A percentile compares a stretch with the other conserved stretches of the same genome.
Conservation (phyloP, 2,113 vertebrate genomes). For the Ondatra zibethicus region DNA sequence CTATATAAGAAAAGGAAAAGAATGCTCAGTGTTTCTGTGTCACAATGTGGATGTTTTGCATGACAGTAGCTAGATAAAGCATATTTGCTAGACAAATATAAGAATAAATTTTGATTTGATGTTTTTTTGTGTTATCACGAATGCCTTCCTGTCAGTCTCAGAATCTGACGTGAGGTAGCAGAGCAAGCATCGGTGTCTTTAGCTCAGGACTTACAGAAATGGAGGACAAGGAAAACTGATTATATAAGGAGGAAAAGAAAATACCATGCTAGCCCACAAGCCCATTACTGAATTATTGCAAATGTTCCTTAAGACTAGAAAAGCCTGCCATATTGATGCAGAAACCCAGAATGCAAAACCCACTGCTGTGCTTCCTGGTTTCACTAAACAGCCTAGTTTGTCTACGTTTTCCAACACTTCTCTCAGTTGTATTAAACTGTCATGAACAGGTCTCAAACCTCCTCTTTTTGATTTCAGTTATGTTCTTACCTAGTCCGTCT, state of each 20-base stretch:
- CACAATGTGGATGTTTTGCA: not conserved
- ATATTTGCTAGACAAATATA: not conserved
- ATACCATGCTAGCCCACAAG: not conserved
- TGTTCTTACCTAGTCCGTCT: not conserved
- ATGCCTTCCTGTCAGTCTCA: not conserved
- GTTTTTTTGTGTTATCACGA: not conserved
- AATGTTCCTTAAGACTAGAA: not conserved
- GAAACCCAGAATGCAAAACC: fast-evolving
- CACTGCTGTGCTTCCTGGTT: not conserved
- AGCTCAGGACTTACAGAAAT: not conserved
- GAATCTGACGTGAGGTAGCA: not conserved
- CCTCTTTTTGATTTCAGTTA: not conserved
- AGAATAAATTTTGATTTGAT: not conserved
- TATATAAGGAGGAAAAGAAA: not conserved
- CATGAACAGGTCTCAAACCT: not conserved
- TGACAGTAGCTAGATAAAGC: not conserved
- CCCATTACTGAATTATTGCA: fast-evolving
- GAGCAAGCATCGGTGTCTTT: not conserved
- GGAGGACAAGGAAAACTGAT: not conserved
- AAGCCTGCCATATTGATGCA: no score
- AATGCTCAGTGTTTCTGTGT: not conserved
- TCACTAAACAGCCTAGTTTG: not conserved
- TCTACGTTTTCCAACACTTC: not conserved
- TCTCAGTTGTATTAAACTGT: not conserved
- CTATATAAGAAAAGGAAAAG: not conserved